Evolutionary conservation across 1,140 invertebrate species (phyloP).

Genomic region (Drosophila obscura): DNA sequence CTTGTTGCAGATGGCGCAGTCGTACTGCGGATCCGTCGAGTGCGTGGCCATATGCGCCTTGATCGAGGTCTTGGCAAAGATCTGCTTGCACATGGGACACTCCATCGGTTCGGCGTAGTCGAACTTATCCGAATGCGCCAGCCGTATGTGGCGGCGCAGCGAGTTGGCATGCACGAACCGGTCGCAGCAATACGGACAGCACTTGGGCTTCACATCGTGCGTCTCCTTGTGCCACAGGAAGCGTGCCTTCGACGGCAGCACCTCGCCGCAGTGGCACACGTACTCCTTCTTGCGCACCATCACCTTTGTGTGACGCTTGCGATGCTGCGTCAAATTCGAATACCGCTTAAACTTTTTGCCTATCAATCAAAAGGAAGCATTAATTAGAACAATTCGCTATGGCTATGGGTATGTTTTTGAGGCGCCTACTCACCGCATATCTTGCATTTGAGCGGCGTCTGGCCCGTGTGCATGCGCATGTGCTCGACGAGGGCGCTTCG

Average conservation of each 20-base stretch:
- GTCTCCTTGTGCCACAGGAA: slow-evolving; percentile 93
- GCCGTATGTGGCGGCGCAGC: slow-evolving; percentile 91
- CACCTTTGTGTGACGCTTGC: slow-evolving; percentile 88
- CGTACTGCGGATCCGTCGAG: slow-evolving; percentile 89
- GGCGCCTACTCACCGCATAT: slow-evolving; percentile 86
- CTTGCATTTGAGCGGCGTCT: slow-evolving; percentile 91
- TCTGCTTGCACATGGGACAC: slow-evolving; percentile 91
- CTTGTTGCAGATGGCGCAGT: slow-evolving; percentile 93
- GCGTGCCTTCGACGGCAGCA: slow-evolving; percentile 92
- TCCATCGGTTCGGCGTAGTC: slow-evolving; percentile 89
- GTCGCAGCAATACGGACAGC: slow-evolving; percentile 92
- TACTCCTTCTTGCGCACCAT: slow-evolving; percentile 90
- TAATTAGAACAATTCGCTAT: background rate
- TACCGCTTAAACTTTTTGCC: slow-evolving; percentile 91
- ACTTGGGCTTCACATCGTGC: slow-evolving; percentile 92
- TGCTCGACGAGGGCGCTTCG: slow-evolving; percentile 91
- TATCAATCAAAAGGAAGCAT: slow-evolving; percentile 4
- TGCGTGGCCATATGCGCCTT: slow-evolving; percentile 91
- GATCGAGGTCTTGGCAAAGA: slow-evolving; percentile 91
- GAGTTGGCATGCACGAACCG: slow-evolving; percentile 92
- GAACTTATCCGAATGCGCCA: slow-evolving; percentile 91
- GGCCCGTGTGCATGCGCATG: slow-evolving; percentile 91
- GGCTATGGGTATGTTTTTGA: no score
- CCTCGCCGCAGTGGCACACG: slow-evolving; percentile 91
- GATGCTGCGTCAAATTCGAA: slow-evolving; percentile 93